A percentile compares a stretch with the other conserved stretches of the same genome.
Conservation (phyloP, 2,888 invertebrate species). For the Liodrosophila aerea region DNA sequence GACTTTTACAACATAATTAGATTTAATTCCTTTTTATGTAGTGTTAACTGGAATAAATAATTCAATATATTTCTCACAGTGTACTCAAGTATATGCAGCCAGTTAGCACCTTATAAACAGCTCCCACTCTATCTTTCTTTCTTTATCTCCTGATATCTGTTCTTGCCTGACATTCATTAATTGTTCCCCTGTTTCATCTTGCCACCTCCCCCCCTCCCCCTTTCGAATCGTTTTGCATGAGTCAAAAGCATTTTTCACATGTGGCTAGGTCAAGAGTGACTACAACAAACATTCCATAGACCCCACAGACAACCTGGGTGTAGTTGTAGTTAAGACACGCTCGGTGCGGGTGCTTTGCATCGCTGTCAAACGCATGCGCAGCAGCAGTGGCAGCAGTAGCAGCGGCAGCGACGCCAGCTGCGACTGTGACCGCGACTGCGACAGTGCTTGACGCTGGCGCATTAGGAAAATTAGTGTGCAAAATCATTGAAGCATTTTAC, state of each 20-base stretch:
- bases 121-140: constrained; percentile 4
- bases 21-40: too few relatives aligned
- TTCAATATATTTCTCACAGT: too few relatives aligned
- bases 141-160: constrained; percentile 9
- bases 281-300: constrained; percentile 42
- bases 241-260: constrained; percentile 60
- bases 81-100: constrained; percentile 8
- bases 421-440: constrained; percentile 16
- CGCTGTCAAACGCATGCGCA: constrained; percentile 27
- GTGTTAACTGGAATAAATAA: too few relatives aligned
- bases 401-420: constrained; percentile 4
- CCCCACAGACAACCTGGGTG: constrained; percentile 14
- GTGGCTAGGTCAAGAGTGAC: constrained; percentile 67
- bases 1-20: too few relatives aligned
- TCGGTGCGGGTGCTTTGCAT: constrained; percentile 25
- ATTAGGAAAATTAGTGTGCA: constrained; percentile 24
- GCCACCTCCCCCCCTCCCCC: constrained; percentile 4
- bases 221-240: constrained; percentile 26
- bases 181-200: constrained; percentile 32
- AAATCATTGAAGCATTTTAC: constrained; percentile 25
- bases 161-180: constrained; percentile 11
- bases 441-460: constrained; percentile 20
- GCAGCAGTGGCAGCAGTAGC: neutral
- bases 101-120: constrained; percentile 42
- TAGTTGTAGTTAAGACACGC: constrained; percentile 2